phyloP scores from a whole-genome alignment of 2,888 invertebrate species.

The Hyposoter didymator region DNA sequence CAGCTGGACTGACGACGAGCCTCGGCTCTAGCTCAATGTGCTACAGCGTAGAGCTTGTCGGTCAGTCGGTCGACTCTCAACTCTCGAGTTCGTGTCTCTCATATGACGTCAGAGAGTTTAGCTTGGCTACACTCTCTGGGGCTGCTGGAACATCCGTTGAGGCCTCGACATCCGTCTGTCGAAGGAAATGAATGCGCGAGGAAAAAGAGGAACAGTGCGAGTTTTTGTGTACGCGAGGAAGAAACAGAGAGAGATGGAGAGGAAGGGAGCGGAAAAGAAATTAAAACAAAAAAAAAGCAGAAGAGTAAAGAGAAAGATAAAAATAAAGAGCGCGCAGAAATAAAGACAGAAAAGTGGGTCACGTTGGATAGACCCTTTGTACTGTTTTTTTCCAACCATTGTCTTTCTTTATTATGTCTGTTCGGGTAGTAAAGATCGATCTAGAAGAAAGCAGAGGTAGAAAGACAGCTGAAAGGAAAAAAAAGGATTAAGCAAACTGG shows the following conservation, averaged over 20 bases:
- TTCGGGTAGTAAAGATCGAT: not conserved
- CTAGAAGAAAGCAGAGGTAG: not conserved
- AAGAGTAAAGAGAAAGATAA: not conserved
- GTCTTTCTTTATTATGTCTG: not conserved
- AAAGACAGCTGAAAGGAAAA: not conserved
- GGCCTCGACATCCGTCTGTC: slow-evolving; percentile 30
- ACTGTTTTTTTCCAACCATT: not conserved
- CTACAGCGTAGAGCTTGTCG: slow-evolving; percentile 45
- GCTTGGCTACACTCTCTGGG: slow-evolving; percentile 1
- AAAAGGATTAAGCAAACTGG: not conserved
- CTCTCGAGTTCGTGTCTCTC: slow-evolving; percentile 56
- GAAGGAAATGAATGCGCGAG: not conserved
- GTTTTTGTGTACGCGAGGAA: not conserved
- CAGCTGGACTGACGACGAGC: slow-evolving; percentile 46
- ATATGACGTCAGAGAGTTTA: slow-evolving; percentile 64
- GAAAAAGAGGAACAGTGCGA: not conserved
- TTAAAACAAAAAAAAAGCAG: not conserved
- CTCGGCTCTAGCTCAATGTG: slow-evolving; percentile 33
- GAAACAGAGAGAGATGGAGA: not conserved
- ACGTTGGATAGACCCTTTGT: not conserved
- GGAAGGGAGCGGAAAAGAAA: not conserved
- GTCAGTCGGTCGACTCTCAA: slow-evolving; percentile 61
- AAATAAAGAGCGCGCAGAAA: not conserved
- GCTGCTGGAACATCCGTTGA: slow-evolving; percentile 36
- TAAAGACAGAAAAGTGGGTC: slow-evolving; percentile 5